Evolutionary conservation across 2,888 invertebrate genomes (phyloP), one percentile per base, ranked within the genome.

Genomic region (Archips xylosteana): DNA sequence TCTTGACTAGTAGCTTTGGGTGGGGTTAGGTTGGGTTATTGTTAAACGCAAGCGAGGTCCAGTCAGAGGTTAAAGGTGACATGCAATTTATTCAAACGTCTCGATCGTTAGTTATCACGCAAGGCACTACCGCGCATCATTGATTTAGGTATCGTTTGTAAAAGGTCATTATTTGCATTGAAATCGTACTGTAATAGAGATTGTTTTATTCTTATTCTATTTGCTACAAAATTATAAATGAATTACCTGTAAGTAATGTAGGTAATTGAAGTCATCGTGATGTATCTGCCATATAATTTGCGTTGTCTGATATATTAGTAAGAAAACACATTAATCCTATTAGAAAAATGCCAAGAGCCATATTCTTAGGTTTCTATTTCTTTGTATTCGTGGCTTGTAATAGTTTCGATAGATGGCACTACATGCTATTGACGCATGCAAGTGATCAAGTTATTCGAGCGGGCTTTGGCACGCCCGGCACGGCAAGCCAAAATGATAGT

Each of bases 61-160:
- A 36, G 65, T 51, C 15, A 65, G 51, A 65, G 65, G 65, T 12
- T 49, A 65, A 36, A 65, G 65, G 65, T 51, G 49, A 32, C n/a
- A 5, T 63, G 63, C 49, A 65, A 51, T 36, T 51, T 63, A 47
- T 51, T 65, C 51, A n/a, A 49, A 51, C 42, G 62, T 42, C 62
- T 36, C 9, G 65, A 34, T 47, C 36, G 65, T 65, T 34, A 51
- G 64, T 65, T 51, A 65, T 51, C 49, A 51, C 64, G 34, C 13
- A 34, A 49, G 8, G 13, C 51, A 51, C 64, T 65, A 36, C 64
- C 34, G 49, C 64, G 34, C 51, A 65, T 65, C 64, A 36, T 51
- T 36, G 51, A 65, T 65, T 64, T 64, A n/a, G n/a, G n/a, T n/a
- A 64, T 64, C 49, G 51, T 36, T 23, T 49, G 36, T 51, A 51